Evolutionary conservation across 2,113 vertebrate species (phyloP).

Genomic region (Pseudorasbora parva): DNA sequence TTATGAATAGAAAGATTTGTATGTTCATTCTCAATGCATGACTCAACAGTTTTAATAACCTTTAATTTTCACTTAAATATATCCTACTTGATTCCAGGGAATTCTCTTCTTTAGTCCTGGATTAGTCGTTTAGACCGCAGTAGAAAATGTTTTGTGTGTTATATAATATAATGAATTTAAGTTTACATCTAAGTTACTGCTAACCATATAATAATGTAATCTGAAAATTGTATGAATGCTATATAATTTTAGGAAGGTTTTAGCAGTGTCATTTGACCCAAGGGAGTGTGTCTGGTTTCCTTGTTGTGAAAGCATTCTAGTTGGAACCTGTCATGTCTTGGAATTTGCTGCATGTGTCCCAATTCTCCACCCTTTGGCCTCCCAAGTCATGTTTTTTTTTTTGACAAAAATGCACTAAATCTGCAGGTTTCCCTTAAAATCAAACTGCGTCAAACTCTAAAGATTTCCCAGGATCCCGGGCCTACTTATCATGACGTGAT

Average conservation of each 20-base stretch:
- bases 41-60: conserved; percentile 52
- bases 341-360: background rate
- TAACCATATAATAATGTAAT: background rate
- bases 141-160: background rate
- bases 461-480: background rate
- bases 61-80: background rate
- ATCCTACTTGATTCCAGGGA: conserved; percentile 4
- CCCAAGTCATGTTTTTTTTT: too few relatives aligned
- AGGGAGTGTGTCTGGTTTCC: background rate
- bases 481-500: background rate
- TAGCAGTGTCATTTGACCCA: background rate
- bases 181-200: background rate
- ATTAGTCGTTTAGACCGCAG: background rate
- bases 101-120: background rate
- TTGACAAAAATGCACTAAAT: too few relatives aligned
- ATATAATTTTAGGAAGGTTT: background rate
- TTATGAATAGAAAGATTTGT: background rate
- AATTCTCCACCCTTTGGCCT: background rate
- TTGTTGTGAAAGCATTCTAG: background rate
- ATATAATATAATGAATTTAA: background rate
- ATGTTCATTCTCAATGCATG: conserved; percentile 33
- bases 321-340: conserved; percentile 1
- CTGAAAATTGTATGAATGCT: background rate
- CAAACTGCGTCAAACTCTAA: too few relatives aligned
- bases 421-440: too few relatives aligned